These are phyloP conservation scores for Nomada lathburiana DNA, from an alignment of 2,888 invertebrate species.

Conservation along the genomic window DNA sequence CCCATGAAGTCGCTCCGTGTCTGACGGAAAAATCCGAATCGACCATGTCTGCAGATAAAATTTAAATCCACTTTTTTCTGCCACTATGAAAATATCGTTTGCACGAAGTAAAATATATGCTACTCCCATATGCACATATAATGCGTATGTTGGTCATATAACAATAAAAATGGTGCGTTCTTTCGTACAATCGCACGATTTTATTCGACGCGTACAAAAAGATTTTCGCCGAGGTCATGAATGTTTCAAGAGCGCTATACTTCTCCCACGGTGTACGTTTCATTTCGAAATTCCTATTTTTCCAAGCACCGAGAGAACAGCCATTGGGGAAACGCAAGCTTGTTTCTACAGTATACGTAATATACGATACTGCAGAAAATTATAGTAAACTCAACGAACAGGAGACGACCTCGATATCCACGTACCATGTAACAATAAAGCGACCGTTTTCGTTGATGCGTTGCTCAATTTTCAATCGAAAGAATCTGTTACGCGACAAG, in stretches of 20 bases:
- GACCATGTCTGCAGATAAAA: slow-evolving; percentile 1
- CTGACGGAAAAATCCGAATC: neutral
- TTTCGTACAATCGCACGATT: slow-evolving; percentile 9
- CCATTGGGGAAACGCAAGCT: slow-evolving; percentile 10
- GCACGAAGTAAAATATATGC: neutral
- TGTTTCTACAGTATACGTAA: slow-evolving; percentile 56
- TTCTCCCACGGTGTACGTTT: slow-evolving; percentile 15
- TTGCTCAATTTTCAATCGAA: neutral
- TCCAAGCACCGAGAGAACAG: slow-evolving; percentile 17
- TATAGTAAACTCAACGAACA: slow-evolving; percentile 43
- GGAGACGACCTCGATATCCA: slow-evolving; percentile 15
- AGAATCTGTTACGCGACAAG: neutral
- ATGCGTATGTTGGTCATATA: neutral
- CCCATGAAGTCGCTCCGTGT: neutral
- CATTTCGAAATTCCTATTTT: slow-evolving; percentile 47
- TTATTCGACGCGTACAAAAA: neutral
- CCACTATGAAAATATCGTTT: neutral
- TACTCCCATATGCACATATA: neutral
- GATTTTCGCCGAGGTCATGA: slow-evolving; percentile 38
- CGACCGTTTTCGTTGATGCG: neutral
- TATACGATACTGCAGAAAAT: slow-evolving; percentile 40
- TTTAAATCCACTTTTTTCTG: neutral
- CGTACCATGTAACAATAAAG: neutral
- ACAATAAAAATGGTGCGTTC: slow-evolving; percentile 5
- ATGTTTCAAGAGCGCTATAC: slow-evolving; percentile 35